Percentiles rank a stretch among this genome's conserved stretches.
Conservation (phyloP, 2,888 invertebrate species). For the Macropis europaea region DNA sequence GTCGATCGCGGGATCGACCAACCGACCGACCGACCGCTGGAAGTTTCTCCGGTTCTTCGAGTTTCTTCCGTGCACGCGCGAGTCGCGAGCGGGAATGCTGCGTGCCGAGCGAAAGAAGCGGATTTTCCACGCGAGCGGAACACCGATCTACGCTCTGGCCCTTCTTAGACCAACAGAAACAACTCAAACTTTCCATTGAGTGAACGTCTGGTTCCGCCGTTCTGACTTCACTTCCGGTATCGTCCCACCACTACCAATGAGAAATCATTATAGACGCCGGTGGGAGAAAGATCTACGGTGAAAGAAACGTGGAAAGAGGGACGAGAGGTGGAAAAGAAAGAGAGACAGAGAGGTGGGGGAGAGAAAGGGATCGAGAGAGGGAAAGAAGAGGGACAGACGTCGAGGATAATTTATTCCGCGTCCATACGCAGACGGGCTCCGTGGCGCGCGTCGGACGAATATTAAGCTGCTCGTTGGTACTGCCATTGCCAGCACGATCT, state of each 20-base stretch:
- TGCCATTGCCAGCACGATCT: conserved; percentile 36
- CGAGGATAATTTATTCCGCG: conserved; percentile 76
- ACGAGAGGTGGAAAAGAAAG: not conserved
- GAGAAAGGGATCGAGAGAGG: conserved; percentile 2
- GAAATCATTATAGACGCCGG: conserved; percentile 59
- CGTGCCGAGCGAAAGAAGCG: conserved; percentile 38
- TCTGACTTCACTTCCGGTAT: conserved; percentile 77
- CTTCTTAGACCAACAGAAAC: conserved; percentile 71
- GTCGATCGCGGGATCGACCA: not conserved
- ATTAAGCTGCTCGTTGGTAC: conserved; percentile 53
- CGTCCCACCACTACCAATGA: conserved; percentile 69
- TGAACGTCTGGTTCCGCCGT: conserved; percentile 79
- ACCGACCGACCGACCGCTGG: not conserved
- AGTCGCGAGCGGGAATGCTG: conserved; percentile 50
- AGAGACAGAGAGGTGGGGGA: conserved; percentile 5
- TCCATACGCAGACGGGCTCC: conserved; percentile 68
- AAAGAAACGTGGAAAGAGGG: conserved; percentile 9
- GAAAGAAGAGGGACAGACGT: conserved; percentile 40
- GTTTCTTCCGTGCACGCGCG: conserved; percentile 47
- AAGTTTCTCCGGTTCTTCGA: conserved; percentile 34
- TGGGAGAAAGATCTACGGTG: conserved; percentile 35
- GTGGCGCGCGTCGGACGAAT: conserved; percentile 66
- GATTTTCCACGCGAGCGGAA: conserved; percentile 53
- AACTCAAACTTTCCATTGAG: conserved; percentile 78
- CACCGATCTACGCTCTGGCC: conserved; percentile 37